Evolutionary conservation across 2,113 vertebrate genomes (phyloP).

Genomic region (Corythornis cristatus): DNA sequence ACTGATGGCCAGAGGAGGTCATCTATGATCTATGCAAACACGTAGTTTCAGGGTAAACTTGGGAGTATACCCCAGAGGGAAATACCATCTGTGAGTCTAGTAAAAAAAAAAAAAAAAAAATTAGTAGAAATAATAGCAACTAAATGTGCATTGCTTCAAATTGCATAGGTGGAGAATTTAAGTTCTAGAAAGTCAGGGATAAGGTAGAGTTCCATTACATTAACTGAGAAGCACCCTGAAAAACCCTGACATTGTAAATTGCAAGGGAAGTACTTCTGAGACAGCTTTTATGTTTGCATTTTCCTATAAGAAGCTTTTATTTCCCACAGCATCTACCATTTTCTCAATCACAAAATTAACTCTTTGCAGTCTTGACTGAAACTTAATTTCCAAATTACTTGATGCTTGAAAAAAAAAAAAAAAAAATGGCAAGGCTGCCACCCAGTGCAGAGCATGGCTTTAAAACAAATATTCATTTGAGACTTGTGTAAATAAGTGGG

Average conservation of each 20-base stretch:
- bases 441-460: not conserved
- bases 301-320: not conserved
- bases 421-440: not conserved
- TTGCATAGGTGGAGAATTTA: not conserved
- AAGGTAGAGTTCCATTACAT: not conserved
- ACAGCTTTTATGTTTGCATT: not conserved
- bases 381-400: not conserved
- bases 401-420: not conserved
- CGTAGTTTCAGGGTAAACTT: not conserved
- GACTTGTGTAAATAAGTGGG: not conserved
- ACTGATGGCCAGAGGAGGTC: not conserved
- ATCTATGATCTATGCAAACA: slow-evolving; percentile 9
- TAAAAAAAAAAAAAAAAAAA: not conserved
- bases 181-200: not conserved
- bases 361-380: not conserved
- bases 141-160: not conserved
- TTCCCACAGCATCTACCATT: not conserved
- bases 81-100: not conserved
- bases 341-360: not conserved
- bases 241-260: not conserved
- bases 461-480: not conserved
- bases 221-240: not conserved
- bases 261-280: not conserved
- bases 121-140: not conserved
- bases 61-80: not conserved